Base-by-base conservation (phyloP, 2,797 vertebrate genomes). In the Gambusia yucatana region DNA sequence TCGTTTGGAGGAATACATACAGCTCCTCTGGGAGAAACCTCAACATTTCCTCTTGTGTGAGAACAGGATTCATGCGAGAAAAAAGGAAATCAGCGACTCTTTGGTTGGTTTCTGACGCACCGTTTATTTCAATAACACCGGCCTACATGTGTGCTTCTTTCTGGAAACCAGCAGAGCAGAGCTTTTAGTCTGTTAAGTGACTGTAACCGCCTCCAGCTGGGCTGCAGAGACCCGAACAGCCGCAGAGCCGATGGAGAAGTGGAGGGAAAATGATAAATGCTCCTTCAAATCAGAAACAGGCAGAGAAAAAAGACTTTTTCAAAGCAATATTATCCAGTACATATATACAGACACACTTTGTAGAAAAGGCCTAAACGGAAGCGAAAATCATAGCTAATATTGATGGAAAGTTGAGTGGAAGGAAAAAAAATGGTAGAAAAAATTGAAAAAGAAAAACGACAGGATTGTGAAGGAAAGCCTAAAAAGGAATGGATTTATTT, bases 1-100 rank as follows among this genome's bases (percentile, higher is more conserved):
- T 71, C 82, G 46, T 47, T 46, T 25, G 10, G 43, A 43, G 77
- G 86, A 84, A 89, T 87, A 90, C 9, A 6, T 87, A 91, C 70
- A 28, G 41, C 82, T 91, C 84, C 89, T 83, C 79, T 69, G 81
- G 74, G 86, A 85, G 67, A 86, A 86, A 91, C 86, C 92, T 92
- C 92, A 95, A 95, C 93, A 94, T 94, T 94, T 92, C 89, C 91
- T 92, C 91, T 92, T 90, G 88, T 84, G 73, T 47, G 79, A 80
- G 46, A 30, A 82, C 76, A 85, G 87, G 76, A 46, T 86, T 88
- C 76, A 63, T 41, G 41, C 72, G 55, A 84, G 4, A n/a, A 46
- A 77, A 79, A 76, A 1, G 71, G 74, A 86, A 84, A 80, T 69
- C 16, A 33, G 69, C 22, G 69, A 83, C 65, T 85, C 76, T 83